Evolutionary conservation across 2,113 vertebrate species (phyloP).

Genomic region (Pimephales promelas): DNA sequence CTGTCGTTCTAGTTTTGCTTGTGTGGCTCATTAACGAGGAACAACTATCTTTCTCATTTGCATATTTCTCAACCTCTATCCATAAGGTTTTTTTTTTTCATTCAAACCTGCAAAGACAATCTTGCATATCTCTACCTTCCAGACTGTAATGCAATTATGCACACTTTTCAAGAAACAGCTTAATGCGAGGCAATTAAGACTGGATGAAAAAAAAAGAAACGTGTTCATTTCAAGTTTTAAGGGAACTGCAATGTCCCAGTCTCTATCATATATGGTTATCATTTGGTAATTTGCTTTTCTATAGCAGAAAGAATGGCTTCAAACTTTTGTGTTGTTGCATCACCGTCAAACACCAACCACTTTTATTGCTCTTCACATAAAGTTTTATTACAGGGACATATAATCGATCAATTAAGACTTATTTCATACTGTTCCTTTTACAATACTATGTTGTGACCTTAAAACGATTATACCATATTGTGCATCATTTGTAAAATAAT

Average conservation of each 20-base stretch:
- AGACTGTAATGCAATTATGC: slow-evolving; percentile 58
- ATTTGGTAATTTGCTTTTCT: neutral
- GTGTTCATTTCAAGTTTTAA: neutral
- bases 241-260: neutral
- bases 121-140: slow-evolving; percentile 48
- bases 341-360: neutral
- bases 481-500: neutral
- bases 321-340: neutral
- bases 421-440: neutral
- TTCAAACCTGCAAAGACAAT: neutral
- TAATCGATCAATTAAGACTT: neutral
- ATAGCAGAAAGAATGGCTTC: neutral
- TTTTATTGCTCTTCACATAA: neutral
- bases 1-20: slow-evolving; percentile 36
- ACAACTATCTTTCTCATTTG: slow-evolving; percentile 56
- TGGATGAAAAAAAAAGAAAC: slow-evolving; percentile 24
- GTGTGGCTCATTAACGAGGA: slow-evolving; percentile 48
- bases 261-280: neutral
- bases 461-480: neutral
- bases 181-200: slow-evolving; percentile 43
- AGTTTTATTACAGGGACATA: neutral
- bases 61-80: slow-evolving; percentile 44
- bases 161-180: slow-evolving; percentile 40
- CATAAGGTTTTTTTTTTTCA: slow-evolving; percentile 32
- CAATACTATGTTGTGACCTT: neutral